These are phyloP conservation scores for Nematostella vectensis DNA, from an alignment of 92 coral and sea anemone genomes.

Conservation along the genomic window DNA sequence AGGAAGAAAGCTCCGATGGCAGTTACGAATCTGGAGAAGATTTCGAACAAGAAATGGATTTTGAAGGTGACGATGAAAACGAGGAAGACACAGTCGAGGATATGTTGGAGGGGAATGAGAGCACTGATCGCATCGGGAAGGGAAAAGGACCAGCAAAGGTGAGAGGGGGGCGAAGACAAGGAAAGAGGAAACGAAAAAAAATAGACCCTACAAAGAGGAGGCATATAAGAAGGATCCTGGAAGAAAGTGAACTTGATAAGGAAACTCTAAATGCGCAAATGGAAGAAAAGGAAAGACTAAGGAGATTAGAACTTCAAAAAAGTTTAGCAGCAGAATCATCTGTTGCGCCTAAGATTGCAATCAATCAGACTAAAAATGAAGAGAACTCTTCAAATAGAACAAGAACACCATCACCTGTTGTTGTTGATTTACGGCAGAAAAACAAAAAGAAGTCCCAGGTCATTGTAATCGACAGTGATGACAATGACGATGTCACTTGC, in stretches of 20 bases:
- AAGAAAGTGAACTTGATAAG: slow-evolving; percentile 56
- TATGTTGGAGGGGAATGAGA: background rate
- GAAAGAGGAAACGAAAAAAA: slow-evolving; percentile 43
- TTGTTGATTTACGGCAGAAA: slow-evolving; percentile 60
- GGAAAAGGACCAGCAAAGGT: background rate
- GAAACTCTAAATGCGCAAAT: slow-evolving; percentile 82
- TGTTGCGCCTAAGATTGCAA: background rate
- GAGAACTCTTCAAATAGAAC: slow-evolving; percentile 13
- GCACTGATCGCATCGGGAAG: background rate
- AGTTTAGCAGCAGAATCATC: slow-evolving; percentile 47
- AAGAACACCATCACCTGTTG: slow-evolving; percentile 41
- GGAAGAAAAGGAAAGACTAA: slow-evolving; percentile 78
- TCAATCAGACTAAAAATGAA: background rate
- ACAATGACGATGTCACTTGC: slow-evolving; percentile 33
- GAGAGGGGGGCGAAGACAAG: slow-evolving; percentile 7
- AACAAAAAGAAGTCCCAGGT: slow-evolving; percentile 28
- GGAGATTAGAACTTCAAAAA: slow-evolving; percentile 83
- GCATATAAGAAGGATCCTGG: slow-evolving; percentile 71
- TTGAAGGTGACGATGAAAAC: slow-evolving; percentile 22
- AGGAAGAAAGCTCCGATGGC: too few species aligned
- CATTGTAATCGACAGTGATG: slow-evolving; percentile 89
- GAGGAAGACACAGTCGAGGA: slow-evolving; percentile 27
- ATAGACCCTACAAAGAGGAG: slow-evolving; percentile 65
- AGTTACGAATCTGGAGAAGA: slow-evolving; percentile 11
- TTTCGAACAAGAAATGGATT: slow-evolving; percentile 31